phyloP scores from a whole-genome alignment of 2,888 invertebrate genomes.

The Sialis lutaria region DNA sequence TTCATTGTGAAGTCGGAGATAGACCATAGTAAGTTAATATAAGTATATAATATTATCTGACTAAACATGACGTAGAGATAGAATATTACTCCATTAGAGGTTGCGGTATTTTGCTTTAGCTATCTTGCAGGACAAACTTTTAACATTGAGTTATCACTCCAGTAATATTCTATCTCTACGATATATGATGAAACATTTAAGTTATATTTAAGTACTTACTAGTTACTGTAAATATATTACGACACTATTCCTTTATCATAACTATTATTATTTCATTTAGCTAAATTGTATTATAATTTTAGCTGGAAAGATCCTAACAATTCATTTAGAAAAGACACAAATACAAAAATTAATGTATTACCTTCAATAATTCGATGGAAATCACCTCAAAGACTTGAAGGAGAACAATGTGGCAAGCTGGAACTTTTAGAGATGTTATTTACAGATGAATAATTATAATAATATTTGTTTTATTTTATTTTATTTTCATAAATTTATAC shows the following conservation, averaged over 20 bases:
- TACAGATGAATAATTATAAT: slow-evolving; percentile 39
- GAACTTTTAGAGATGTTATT: slow-evolving; percentile 67
- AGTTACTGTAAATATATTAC: too few relatives aligned
- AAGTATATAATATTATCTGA: slow-evolving; percentile 1
- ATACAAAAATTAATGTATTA: slow-evolving; percentile 54
- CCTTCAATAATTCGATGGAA: slow-evolving; percentile 72
- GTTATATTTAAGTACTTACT: too few relatives aligned
- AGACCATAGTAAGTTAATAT: slow-evolving; percentile 45
- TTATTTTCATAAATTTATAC: too few relatives aligned
- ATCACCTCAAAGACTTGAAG: slow-evolving; percentile 59
- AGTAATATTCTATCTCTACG: too few relatives aligned
- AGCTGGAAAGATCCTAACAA: slow-evolving; percentile 76
- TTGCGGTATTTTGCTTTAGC: too few relatives aligned
- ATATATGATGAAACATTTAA: too few relatives aligned
- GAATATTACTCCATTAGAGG: too few relatives aligned
- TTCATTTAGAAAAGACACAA: slow-evolving; percentile 60
- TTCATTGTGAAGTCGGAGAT: slow-evolving; percentile 64
- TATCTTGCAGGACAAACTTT: too few relatives aligned
- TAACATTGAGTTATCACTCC: too few relatives aligned
- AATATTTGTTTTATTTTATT: too few relatives aligned
- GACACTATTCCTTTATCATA: not conserved
- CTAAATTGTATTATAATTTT: slow-evolving; percentile 16
- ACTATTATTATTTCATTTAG: slow-evolving; percentile 1
- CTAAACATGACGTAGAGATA: not conserved
- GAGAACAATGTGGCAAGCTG: slow-evolving; percentile 53